Conservation (phyloP, 1,140 invertebrate species). For the Medauroidea extradentata region DNA sequence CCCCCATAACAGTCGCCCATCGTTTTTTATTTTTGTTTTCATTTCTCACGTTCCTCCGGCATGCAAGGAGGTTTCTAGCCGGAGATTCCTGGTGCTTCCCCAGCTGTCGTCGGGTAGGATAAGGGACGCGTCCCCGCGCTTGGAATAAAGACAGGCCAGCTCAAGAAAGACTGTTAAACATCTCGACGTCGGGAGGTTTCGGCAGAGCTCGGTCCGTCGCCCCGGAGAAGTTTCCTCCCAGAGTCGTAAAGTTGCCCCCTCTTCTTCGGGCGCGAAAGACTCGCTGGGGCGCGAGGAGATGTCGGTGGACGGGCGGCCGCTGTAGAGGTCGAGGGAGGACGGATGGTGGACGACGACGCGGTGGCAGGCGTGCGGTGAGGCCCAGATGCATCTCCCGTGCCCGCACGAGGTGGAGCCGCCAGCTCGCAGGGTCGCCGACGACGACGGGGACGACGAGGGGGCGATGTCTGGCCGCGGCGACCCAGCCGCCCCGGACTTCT, state of each 20-base stretch:
- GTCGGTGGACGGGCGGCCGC: too few species aligned
- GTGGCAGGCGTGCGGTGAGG: not conserved
- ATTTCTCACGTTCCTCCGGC: too few species aligned
- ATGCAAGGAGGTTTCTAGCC: too few species aligned
- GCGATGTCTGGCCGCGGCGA: slow-evolving; percentile 28
- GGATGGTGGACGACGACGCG: not conserved
- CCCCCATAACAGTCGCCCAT: slow-evolving; percentile 6
- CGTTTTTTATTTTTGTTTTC: slow-evolving; percentile 7
- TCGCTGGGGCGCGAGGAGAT: too few species aligned
- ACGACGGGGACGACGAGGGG: slow-evolving; percentile 1
- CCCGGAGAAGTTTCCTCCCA: too few species aligned
- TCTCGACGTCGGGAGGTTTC: not conserved
- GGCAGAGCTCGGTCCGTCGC: not conserved
- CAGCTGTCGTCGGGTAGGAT: too few species aligned
- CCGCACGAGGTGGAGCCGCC: not conserved
- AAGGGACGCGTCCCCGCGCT: too few species aligned
- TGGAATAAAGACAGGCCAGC: too few species aligned
- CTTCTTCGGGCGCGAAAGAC: too few species aligned
- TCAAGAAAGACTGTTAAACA: not conserved
- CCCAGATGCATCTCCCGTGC: slow-evolving; percentile 15
- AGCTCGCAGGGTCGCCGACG: not conserved
- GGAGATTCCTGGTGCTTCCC: not conserved
- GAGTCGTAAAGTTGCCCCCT: too few species aligned
- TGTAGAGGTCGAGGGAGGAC: too few species aligned
- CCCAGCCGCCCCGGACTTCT: slow-evolving; percentile 63